Base-by-base conservation (phyloP, 2,113 vertebrate species). In the Vireo altiloquus region DNA sequence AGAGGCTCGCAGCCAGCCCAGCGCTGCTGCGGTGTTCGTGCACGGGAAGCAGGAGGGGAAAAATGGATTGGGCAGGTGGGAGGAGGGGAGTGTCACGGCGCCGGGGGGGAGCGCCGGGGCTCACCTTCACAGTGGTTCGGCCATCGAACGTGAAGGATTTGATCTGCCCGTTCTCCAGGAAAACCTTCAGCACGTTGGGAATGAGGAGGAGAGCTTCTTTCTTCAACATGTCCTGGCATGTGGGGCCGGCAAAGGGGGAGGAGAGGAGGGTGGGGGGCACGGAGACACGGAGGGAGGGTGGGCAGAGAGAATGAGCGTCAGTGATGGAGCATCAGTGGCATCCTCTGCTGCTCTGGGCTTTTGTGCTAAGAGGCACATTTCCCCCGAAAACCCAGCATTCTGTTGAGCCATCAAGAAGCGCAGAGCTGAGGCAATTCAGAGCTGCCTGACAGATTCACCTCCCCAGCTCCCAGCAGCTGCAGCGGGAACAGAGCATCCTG, bases 81-180 rank as follows among this genome's bases (percentile, higher is more conserved):
- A 77, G 59, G 50, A 78, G 40, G 50, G 69, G 27, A 81, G 39
- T 5, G 1, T 2, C 54, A n/a, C 0, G 0, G 53, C 15, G 74
- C 56, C 1, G 0, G 44, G 27, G 12, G 53, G 28, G 6, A 31
- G 39, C 0, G 0, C 66, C 70, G 40, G 52, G 66, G 24, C 96
- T 86, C 97, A 99, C 99, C 99, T 99, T 99, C 96, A 99, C 99
- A 28, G 99, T 99, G 96, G 99, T 99, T 88, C 99, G 98, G 97
- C 99, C 99, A 96, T 99, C 99, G 49, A 99, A 99, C 0, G 99
- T 99, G 96, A 99, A 99, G 60, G 99, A 99, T 97, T 99, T 99
- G 97, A 99, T 99, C 96, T 99, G 99, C 81, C 99, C 99, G 60
- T 99, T 99, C 98, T 99, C 99, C 97, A 99, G 97, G 98, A 99